These are phyloP conservation scores for Xylocopa sonorina DNA, from an alignment of 1,140 invertebrate species.

Conservation along the genomic window DNA sequence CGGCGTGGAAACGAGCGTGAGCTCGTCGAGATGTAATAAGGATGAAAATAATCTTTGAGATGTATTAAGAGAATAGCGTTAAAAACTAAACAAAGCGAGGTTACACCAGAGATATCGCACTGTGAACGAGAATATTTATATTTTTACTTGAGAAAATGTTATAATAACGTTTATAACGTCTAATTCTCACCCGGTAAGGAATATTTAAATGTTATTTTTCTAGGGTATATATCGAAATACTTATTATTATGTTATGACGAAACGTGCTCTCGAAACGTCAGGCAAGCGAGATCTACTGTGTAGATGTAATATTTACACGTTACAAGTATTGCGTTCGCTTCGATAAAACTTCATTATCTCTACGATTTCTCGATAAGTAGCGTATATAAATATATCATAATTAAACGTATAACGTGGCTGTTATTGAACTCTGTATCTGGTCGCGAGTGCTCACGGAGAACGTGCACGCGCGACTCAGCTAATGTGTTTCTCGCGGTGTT, in stretches of 20 bases:
- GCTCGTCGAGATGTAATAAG: constrained; percentile 24
- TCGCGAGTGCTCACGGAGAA: constrained; percentile 6
- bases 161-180: constrained; percentile 72
- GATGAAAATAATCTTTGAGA: constrained; percentile 36
- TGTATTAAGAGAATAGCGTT: constrained; percentile 33
- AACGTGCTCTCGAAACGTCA: constrained; percentile 58
- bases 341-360: constrained; percentile 5
- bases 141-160: constrained; percentile 76
- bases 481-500: constrained; percentile 35
- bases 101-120: constrained; percentile 61
- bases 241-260: constrained; percentile 65
- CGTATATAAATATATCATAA: background rate
- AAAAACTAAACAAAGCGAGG: constrained; percentile 49
- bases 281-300: constrained; percentile 48
- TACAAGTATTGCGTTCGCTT: constrained; percentile 21
- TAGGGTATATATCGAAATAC: constrained; percentile 73
- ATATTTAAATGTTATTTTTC: constrained; percentile 76
- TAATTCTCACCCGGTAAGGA: constrained; percentile 58
- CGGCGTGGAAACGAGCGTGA: background rate
- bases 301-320: constrained; percentile 25
- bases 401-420: constrained; percentile 2
- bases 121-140: constrained; percentile 75
- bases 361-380: constrained; percentile 7
- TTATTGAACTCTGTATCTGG: background rate
- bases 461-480: background rate